phyloP scores from a whole-genome alignment of 2,888 invertebrate species.

The Celastrina argiolus region DNA sequence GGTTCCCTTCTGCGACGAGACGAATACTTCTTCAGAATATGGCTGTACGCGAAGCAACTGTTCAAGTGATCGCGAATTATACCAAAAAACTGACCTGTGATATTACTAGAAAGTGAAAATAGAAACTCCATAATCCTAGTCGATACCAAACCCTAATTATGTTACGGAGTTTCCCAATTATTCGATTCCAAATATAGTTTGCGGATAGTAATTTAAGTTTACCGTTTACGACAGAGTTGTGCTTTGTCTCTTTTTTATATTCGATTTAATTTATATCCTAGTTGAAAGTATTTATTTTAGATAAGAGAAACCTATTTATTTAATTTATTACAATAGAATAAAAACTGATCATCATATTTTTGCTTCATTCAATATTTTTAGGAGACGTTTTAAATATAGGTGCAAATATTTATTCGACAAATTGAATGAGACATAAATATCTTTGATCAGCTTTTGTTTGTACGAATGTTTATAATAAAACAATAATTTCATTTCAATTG shows the following conservation, averaged over 20 bases:
- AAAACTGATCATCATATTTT: slow-evolving; percentile 44
- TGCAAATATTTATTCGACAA: slow-evolving; percentile 59
- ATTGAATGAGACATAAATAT: slow-evolving; percentile 57
- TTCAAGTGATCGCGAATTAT: slow-evolving; percentile 79
- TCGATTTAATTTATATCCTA: slow-evolving; percentile 46
- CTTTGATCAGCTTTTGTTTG: slow-evolving; percentile 26
- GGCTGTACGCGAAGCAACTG: slow-evolving; percentile 90
- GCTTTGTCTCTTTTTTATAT: slow-evolving; percentile 23
- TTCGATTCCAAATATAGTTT: slow-evolving; percentile 25
- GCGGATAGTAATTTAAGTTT: slow-evolving; percentile 26
- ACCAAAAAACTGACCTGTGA: slow-evolving; percentile 55
- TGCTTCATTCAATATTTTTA: slow-evolving; percentile 53
- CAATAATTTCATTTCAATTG: slow-evolving; percentile 13
- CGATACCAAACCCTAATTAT: not conserved
- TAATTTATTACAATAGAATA: slow-evolving; percentile 41
- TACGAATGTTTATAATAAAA: slow-evolving; percentile 29
- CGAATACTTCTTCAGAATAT: slow-evolving; percentile 97
- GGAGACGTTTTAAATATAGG: slow-evolving; percentile 73
- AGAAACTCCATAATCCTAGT: slow-evolving; percentile 20
- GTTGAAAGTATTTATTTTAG: slow-evolving; percentile 45
- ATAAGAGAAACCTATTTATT: slow-evolving; percentile 54
- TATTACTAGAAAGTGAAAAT: slow-evolving; percentile 52
- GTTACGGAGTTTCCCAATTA: slow-evolving; percentile 4
- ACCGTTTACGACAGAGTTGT: slow-evolving; percentile 34
- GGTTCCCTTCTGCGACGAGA: slow-evolving; percentile 89